Evolutionary conservation across 2,797 vertebrate genomes (phyloP).

Genomic region (Tokudaia muenninki): DNA sequence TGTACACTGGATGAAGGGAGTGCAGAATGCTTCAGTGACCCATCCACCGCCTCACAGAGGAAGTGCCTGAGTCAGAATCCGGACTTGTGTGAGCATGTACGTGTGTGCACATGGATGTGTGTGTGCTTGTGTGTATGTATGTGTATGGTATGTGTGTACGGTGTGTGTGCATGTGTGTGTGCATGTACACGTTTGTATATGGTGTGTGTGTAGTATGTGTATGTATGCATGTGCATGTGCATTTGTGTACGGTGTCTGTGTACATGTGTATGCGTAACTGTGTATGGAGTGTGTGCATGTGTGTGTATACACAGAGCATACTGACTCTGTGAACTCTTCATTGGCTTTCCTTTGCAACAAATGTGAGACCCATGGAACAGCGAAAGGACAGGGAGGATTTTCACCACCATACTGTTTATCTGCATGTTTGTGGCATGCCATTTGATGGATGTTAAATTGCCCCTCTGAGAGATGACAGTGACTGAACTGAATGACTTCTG

Average conservation of each 20-base stretch:
- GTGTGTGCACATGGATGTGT: not conserved
- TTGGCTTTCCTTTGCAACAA: conserved; percentile 21
- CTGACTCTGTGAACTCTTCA: not conserved
- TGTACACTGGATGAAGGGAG: not conserved
- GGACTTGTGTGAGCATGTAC: not conserved
- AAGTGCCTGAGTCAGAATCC: not conserved
- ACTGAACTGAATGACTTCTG: not conserved
- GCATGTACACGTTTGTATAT: not conserved
- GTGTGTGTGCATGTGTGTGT: not conserved
- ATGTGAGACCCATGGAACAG: not conserved
- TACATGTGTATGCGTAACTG: not conserved
- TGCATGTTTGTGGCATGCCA: not conserved
- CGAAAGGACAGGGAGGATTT: not conserved
- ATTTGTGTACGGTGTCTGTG: not conserved
- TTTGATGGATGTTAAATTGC: not conserved
- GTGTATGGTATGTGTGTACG: not conserved
- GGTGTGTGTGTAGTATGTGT: not conserved
- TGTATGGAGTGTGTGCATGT: not conserved
- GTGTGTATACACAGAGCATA: not conserved
- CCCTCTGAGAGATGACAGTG: not conserved
- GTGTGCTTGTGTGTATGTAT: not conserved
- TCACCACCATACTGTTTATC: not conserved
- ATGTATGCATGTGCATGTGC: not conserved
- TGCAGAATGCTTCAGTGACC: not conserved
- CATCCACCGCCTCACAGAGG: not conserved